Percentiles rank a stretch among this genome's conserved stretches.
Conservation (phyloP, 2,113 vertebrate genomes). For the Stigmatopora nigra region DNA sequence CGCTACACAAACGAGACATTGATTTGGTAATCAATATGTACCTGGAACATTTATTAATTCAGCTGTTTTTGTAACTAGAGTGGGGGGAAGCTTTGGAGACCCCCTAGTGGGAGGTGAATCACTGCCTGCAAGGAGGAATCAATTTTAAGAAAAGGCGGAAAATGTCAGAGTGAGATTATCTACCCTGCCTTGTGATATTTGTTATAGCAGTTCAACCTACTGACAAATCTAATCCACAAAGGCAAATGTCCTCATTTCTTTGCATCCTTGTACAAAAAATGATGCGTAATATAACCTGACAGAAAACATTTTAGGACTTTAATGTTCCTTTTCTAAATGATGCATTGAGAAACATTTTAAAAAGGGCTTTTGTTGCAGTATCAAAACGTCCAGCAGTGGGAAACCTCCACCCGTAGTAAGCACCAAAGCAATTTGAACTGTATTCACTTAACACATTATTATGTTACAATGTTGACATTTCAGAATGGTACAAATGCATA, state of each 20-base stretch:
- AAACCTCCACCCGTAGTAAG: conserved; percentile 36
- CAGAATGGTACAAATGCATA: no score
- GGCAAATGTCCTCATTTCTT: no score
- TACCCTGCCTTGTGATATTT: conserved; percentile 21
- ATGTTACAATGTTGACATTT: background rate
- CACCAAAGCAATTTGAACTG: background rate
- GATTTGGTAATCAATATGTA: conserved; percentile 58
- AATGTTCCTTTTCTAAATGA: no score
- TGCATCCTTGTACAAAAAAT: no score
- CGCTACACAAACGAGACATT: conserved; percentile 41
- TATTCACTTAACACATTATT: background rate
- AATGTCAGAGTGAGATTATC: conserved; percentile 43
- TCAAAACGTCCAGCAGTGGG: conserved; percentile 53
- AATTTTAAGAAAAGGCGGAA: conserved; percentile 56
- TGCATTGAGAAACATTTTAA: background rate
- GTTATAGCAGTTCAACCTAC: background rate
- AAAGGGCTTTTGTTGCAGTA: background rate
- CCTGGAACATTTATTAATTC: conserved; percentile 54
- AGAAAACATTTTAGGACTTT: no score
- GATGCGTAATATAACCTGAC: no score
- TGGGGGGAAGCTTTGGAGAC: conserved; percentile 34
- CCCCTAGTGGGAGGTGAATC: conserved; percentile 50
- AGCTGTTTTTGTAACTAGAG: conserved; percentile 31
- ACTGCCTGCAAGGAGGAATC: conserved; percentile 61
- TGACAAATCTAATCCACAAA: no score